Evolutionary conservation across 1,140 invertebrate genomes (phyloP), one percentile per base, ranked within the genome.

Genomic region (Tribolium castaneum): DNA sequence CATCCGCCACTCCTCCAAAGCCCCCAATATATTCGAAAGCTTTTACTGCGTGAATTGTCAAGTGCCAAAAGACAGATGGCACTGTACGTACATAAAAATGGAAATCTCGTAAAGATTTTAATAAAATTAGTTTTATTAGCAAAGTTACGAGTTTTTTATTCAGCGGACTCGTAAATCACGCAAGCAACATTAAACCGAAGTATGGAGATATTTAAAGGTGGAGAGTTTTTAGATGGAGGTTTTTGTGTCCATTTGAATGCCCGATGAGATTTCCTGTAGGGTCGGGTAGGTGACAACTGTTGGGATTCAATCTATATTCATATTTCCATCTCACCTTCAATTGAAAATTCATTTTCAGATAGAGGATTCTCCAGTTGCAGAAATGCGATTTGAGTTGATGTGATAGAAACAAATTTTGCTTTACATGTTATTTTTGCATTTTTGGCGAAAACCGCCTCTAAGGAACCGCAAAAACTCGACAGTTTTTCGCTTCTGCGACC

Each of bases 281-380:
- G 66, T 51, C 45, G 70, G 62, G 70, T 71, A 66, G 56, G 35
- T 50, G 76, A 77, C 66, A 52, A 75, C 77, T 25, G 30, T 70
- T 70, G 39, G 39, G 51, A 78, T 78, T 78, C 77, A 78, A 78
- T 78, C 62, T 78, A 78, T 75, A 78, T 78, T 78, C 77, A 78
- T 78, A 78, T 78, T 78, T 75, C 62, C 56, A 78, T 75, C 35
- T 78, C 70, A 73, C 14, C 39, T 70, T 50, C 72, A 66, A 70
- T 78, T 49, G 35, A 62, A 70, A 75, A 62, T 78, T 70, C 72
- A 56, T 62, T 78, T 75, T 73, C 70, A 19, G 70, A 14, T 52
- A 50, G 16, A 51, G 14, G 35, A 56, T 22, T 51, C 35, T 56
- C 14, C 19, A 25, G 62, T 59, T 72, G 22, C 13, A 19, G 50